Percentiles rank a stretch among this genome's conserved stretches.
phyloP scores from a whole-genome alignment of 2,888 invertebrate species.

The Rosalia funebris region DNA sequence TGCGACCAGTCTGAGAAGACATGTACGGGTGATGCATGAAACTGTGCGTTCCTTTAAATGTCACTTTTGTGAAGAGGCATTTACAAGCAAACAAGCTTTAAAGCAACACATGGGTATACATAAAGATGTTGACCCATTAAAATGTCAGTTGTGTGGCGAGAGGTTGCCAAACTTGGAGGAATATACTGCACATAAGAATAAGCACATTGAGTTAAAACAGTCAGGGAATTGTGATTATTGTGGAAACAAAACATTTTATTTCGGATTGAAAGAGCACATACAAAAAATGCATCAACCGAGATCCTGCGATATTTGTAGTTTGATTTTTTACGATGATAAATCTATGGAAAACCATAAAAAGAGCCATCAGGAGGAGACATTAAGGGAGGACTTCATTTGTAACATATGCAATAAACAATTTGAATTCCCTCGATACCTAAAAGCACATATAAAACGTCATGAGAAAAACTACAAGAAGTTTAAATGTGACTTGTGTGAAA shows the following conservation, averaged over 20 bases:
- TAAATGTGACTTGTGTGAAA: conserved; percentile 41
- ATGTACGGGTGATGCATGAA: conserved; percentile 44
- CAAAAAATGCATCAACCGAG: conserved; percentile 40
- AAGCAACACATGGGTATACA: conserved; percentile 42
- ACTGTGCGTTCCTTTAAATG: conserved; percentile 42
- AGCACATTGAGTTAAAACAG: conserved; percentile 38
- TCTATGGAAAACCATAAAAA: conserved; percentile 43
- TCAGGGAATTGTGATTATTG: conserved; percentile 45
- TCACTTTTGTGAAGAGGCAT: conserved; percentile 40
- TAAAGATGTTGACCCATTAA: conserved; percentile 36
- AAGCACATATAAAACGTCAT: conserved; percentile 43
- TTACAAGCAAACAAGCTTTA: conserved; percentile 41
- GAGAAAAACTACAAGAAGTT: conserved; percentile 44
- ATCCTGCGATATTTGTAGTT: conserved; percentile 39
- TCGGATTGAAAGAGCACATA: conserved; percentile 42
- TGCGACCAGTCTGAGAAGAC: conserved; percentile 41
- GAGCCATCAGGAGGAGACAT: conserved; percentile 38
- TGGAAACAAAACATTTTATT: conserved; percentile 44
- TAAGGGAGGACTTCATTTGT: conserved; percentile 36
- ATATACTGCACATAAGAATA: conserved; percentile 36
- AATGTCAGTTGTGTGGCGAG: conserved; percentile 40
- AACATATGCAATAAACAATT: conserved; percentile 39
- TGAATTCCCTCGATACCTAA: conserved; percentile 41
- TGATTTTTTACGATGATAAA: conserved; percentile 44
- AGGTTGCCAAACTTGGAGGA: conserved; percentile 26